phyloP scores from a whole-genome alignment of 2,797 vertebrate species.

The Ibycter americanus region DNA sequence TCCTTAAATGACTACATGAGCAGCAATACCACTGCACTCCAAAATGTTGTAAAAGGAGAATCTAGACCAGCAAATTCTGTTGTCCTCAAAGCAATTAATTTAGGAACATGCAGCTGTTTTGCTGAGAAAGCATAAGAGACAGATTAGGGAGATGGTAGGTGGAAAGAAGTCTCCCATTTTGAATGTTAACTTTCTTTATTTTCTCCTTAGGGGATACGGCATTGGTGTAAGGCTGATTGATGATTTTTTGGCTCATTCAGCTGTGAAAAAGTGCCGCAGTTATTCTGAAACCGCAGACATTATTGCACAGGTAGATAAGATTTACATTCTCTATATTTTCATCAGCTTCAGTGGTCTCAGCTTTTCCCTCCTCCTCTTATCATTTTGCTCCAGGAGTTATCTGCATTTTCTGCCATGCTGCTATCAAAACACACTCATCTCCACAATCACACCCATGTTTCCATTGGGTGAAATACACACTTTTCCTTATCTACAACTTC shows the following conservation, averaged over 20 bases:
- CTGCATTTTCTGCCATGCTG: background rate
- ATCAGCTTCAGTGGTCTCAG: background rate
- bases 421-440: background rate
- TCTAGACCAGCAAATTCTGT: background rate
- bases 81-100: background rate
- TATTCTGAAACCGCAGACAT: conserved; percentile 79
- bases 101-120: background rate
- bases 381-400: background rate
- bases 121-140: background rate
- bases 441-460: background rate
- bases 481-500: background rate
- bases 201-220: conserved; percentile 73
- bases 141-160: background rate
- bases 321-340: background rate
- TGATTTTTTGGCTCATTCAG: conserved; percentile 80
- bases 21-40: background rate
- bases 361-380: background rate
- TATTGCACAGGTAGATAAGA: conserved; percentile 80
- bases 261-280: conserved; percentile 78
- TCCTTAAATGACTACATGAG: background rate
- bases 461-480: background rate
- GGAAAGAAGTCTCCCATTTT: background rate
- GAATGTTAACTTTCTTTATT: background rate
- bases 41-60: background rate
- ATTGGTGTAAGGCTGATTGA: conserved; percentile 80